Base-by-base conservation (phyloP, 2,113 vertebrate genomes). In the Pangasianodon hypophthalmus region DNA sequence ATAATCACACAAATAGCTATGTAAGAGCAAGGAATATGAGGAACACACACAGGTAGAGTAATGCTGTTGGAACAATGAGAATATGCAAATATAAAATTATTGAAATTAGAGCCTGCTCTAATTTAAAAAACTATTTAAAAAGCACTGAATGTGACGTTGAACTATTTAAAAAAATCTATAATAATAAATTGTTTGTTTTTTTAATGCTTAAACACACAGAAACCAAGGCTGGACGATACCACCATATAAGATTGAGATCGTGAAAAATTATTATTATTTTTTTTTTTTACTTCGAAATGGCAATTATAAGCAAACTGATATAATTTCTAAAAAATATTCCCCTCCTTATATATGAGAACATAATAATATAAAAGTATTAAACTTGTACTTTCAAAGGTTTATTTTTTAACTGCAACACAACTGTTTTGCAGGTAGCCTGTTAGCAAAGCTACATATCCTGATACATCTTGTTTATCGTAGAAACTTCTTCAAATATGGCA, bases 371-470 rank as follows among this genome's bases (percentile, higher is more conserved):
- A 69, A 69, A 69, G n/a, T 37, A 32, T 18, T 37, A 1, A 32
- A 69, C n/a, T 69, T 69, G 29, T 37, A 32, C 37, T 69, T 69
- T 32, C 1, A 67, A 32, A 32, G 26, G 29, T 41, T 73, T 37
- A 19, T 21, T 44, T 75, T 73, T 37, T 14, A 37, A 18, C 37
- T 41, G 69, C 69, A 41, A 19, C 1, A 19, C 67, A 67, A 67
- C 8, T 16, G n/a, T 37, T 41, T 44, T 75, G 24, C 44, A 50
- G 26, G 46, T 26, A 29, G 46, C 48, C 14, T 52, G 77, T 82
- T 82, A 82, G n/a, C 80, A 56, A 82, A 82, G n/a, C 80, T 81
- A 81, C 50, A 52, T 9, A 81, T 50, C 75, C 26, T 29, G 11
- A n/a, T 52, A 32, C 16, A 52, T 56, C 16, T 2, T 37, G 21